These are phyloP conservation scores for Gasterosteus aculeatus DNA, from an alignment of 2,113 vertebrate genomes.

Conservation along the genomic window DNA sequence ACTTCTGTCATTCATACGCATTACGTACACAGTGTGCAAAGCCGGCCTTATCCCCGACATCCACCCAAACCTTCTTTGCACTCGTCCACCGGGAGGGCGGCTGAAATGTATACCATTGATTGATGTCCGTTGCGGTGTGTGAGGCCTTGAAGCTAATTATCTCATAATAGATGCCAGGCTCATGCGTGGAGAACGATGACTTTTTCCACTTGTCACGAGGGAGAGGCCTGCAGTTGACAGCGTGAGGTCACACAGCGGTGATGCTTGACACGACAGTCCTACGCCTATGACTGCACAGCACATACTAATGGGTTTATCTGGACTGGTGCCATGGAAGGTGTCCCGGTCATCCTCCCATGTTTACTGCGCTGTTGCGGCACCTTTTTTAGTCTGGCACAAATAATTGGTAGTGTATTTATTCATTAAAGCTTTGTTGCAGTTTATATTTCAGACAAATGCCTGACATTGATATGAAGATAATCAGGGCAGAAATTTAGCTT, in stretches of 20 bases:
- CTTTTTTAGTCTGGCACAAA: background rate
- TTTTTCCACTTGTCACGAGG: slow-evolving; percentile 27
- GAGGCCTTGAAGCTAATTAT: slow-evolving; percentile 48
- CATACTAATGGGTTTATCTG: slow-evolving; percentile 26
- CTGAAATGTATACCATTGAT: slow-evolving; percentile 41
- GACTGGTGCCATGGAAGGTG: slow-evolving; percentile 1
- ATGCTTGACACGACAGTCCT: slow-evolving; percentile 18
- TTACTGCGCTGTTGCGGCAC: background rate
- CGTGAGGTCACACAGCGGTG: slow-evolving; percentile 4
- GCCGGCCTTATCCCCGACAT: background rate
- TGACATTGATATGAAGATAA: background rate
- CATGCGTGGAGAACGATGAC: slow-evolving; percentile 16
- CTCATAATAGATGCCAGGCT: slow-evolving; percentile 40
- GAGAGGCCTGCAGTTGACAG: slow-evolving; percentile 20
- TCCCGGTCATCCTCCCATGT: background rate
- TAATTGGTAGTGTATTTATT: background rate
- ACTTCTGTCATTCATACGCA: background rate
- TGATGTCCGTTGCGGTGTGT: slow-evolving; percentile 28
- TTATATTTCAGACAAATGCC: background rate
- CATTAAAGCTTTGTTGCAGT: background rate
- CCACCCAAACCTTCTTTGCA: background rate
- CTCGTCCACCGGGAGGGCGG: slow-evolving; percentile 15
- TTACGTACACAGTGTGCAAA: background rate
- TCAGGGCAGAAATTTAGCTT: slow-evolving; percentile 6
- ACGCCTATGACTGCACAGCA: slow-evolving; percentile 23